Evolutionary conservation across 2,113 vertebrate genomes (phyloP), one percentile per base, ranked within the genome.

Genomic region (Monopterus albus): DNA sequence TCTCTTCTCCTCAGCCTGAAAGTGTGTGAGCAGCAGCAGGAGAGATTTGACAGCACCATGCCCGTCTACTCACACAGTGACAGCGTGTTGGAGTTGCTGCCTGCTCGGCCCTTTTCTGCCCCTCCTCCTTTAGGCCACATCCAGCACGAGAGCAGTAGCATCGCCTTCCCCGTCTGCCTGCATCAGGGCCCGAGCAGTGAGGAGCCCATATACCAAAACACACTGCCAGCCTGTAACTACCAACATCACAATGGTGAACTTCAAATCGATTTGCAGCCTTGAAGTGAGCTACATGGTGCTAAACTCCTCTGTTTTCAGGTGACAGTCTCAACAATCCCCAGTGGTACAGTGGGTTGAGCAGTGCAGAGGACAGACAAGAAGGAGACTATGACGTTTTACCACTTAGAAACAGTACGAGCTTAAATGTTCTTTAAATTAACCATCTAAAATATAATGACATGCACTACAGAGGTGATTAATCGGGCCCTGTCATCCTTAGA

Each of bases 361-460:
- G 4, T 21, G 35, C 21, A 9, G 68, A 79, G 18, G 25, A 20
- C 49, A 5, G 1, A 31, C 52, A 65, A n/a, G 90, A 90, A 23
- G 68, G n/a, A 29, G 35, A 79, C 68, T 93, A 93, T 20, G 91
- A 91, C 4, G 46, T 90, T 53, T 84, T 91, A 35, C 89, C 91
- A 53, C 0, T 13, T 20, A 78, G 72, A 55, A 86, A 86, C 26
- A 26, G 88, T 88, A 58, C 9, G 52, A 39, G 58, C 7, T 12
- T 53, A 15, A 56, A 23, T 4, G 8, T 33, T 13, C 14, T 25
- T 45, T 15, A 20, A 29, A 0, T 26, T 13, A 2, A 29, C 6
- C 1, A 5, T 42, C 7, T 26, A 8, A 18, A 15, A 8, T 8
- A 35, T 52, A 7, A 28, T 1, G 23, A 23, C 1, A 52, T 29